Base-by-base conservation (phyloP, 2,113 vertebrate genomes). In the Ginglymostoma cirratum region DNA sequence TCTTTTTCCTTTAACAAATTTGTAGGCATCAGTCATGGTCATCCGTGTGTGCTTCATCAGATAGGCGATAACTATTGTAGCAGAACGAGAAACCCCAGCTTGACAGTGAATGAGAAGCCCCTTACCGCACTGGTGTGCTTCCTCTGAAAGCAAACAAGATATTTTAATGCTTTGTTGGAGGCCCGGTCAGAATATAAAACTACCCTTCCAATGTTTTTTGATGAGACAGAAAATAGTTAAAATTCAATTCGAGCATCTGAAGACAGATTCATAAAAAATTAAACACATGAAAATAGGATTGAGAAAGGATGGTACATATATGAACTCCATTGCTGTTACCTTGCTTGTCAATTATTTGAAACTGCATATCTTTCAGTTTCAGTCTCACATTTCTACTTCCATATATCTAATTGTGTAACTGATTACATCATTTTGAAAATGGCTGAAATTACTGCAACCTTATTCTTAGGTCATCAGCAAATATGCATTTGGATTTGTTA, bases 1-100 rank as follows among this genome's bases (percentile, higher is more conserved):
- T 98, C 99, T 97, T 96, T 99, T 98, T 97, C 98, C 98, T 97
- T 99, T 99, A 96, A 99, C 99, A 89, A 99, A 99, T 97, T 99
- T 99, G 96, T 99, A 99, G 96, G 99, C 99, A 78, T 99, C 99
- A 0, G 99, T 99, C 99, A 99, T 99, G 97, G 99, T 99, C 99
- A 99, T 99, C 97, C 99, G 98, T 0, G 99, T 99, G 98, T 99
- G 99, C 98, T 99, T 99, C 99, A 99, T 99, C 97, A 99, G 97
- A 97, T 99, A 99, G 0, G 99, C 99, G 0, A 99, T 99, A 97
- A 99, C 99, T 0, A 99, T 99, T 97, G 99, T 99, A 97, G 99
- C 99, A 0, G 99, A 99, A 34, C 99, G 98, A 0, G 99, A 99
- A 96, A 99, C 99, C 0, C 99, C 99, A 0, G 99, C 99, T 97